Evolutionary conservation across 2,888 invertebrate species (phyloP), one percentile per base, ranked within the genome.

Genomic region (Perizoma affinitatum): DNA sequence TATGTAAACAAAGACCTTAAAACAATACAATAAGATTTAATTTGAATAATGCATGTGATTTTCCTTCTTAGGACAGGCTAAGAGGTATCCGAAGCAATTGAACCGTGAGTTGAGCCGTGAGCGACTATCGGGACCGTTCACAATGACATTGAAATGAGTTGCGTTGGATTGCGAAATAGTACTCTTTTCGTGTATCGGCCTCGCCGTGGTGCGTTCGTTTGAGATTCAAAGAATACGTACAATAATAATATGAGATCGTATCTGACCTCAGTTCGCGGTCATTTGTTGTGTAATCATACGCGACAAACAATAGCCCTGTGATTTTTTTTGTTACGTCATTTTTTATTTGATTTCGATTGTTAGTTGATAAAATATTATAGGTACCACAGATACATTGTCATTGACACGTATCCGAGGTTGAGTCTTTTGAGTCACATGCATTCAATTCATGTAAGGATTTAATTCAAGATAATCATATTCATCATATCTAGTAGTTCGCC

Each of bases 211-310:
- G 22, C 68, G 79, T 54, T 81, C 79, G 76, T 78, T 80, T 76
- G 82, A 87, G 88, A 90, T 88, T 86, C 88, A 90, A n/a, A 90
- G 90, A 90, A 90, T 90, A 90, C 88, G 87, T 89, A 87, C 85
- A 86, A 86, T 87, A 89, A 90, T 90, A 89, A 90, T 89, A 90
- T 88, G 90, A 90, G 91, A 90, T 88, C 89, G 87, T 81, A 88
- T 79, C 82, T 86, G 89, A 89, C 91, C 91, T 90, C 78, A 75
- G 81, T 88, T 90, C 87, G 89, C 90, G 92, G 91, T 86, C 92
- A 83, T 80, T 69, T 60, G 76, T 92, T 90, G 88, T 85, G 90
- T 88, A 90, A 91, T 80, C 74, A 69, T 68, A 75, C 75, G 73
- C 82, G 84, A 87, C 87, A 85, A 83, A 90, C 90, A 90, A 89